These are phyloP conservation scores for Synanthedon andrenaeformis DNA, from an alignment of 2,888 invertebrate species.

Conservation along the genomic window DNA sequence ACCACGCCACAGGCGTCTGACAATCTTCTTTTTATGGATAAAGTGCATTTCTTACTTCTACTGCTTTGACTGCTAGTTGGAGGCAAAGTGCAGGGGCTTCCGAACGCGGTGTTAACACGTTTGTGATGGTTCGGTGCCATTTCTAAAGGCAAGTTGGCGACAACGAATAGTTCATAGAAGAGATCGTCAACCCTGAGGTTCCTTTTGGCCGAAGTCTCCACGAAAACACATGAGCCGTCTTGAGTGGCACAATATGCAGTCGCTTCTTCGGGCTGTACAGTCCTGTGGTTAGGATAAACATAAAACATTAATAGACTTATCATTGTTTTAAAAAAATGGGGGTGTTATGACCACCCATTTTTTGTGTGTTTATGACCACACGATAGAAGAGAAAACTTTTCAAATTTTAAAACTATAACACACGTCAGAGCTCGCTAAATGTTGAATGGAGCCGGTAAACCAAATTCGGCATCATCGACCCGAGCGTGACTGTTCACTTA, in stretches of 20 bases:
- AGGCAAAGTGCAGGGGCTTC: constrained; percentile 81
- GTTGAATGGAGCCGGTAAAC: too few species aligned
- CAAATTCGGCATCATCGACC: too few species aligned
- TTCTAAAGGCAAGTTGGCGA: constrained; percentile 85
- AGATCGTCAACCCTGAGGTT: constrained; percentile 85
- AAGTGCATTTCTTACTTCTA: constrained; percentile 78
- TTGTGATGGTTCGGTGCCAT: constrained; percentile 92
- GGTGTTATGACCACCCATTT: too few species aligned
- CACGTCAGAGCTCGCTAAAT: too few species aligned
- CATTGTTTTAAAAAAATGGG: not conserved
- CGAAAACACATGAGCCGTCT: constrained; percentile 81
- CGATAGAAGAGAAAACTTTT: not conserved
- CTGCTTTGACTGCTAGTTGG: constrained; percentile 75
- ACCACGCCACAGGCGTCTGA: constrained; percentile 92
- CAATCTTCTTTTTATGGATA: constrained; percentile 84
- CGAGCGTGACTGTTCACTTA: too few species aligned
- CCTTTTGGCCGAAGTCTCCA: constrained; percentile 87
- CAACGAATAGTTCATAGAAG: constrained; percentile 85
- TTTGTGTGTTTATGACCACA: not conserved
- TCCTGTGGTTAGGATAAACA: constrained; percentile 58
- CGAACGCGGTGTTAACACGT: constrained; percentile 80
- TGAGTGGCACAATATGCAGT: constrained; percentile 81
- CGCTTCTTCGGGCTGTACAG: constrained; percentile 82
- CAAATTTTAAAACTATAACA: not conserved
- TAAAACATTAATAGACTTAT: not conserved